Percentiles rank a stretch among this genome's conserved stretches.
phyloP scores from a whole-genome alignment of 2,113 vertebrate species.

The Ancistrus triradiatus region DNA sequence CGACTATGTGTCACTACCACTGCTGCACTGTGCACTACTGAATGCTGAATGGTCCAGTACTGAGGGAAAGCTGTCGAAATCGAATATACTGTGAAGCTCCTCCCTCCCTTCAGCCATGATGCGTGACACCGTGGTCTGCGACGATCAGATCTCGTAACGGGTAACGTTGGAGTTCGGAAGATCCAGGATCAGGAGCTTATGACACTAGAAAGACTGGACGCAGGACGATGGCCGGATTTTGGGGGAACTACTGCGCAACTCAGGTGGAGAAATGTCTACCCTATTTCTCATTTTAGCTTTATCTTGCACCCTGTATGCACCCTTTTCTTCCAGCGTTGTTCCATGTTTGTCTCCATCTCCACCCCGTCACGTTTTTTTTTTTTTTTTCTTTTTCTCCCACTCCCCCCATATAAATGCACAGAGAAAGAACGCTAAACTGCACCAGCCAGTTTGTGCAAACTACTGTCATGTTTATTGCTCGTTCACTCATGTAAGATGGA shows the following conservation, averaged over 20 bases:
- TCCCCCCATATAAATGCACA: constrained; percentile 55
- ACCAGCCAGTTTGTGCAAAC: constrained; percentile 64
- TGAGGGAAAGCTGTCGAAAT: background rate
- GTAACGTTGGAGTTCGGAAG: too few species aligned
- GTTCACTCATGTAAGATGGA: constrained; percentile 68
- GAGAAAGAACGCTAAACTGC: background rate
- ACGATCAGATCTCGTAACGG: too few species aligned
- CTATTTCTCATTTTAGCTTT: constrained; percentile 30
- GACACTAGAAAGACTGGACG: too few species aligned
- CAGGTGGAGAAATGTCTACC: constrained; percentile 42
- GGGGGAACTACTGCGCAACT: constrained; percentile 39
- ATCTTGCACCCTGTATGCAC: constrained; percentile 29
- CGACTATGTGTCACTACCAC: constrained; percentile 18
- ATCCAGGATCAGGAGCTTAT: too few species aligned
- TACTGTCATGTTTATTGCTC: constrained; percentile 62
- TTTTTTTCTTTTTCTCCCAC: constrained; percentile 29
- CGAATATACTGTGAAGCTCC: constrained; percentile 54
- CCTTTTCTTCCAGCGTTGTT: constrained; percentile 52
- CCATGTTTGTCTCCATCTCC: constrained; percentile 25
- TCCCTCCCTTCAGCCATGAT: background rate
- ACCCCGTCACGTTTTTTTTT: too few species aligned
- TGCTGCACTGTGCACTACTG: constrained; percentile 58
- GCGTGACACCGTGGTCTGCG: too few species aligned
- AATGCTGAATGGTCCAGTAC: constrained; percentile 40
- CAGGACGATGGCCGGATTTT: background rate